Base-by-base conservation (phyloP, 2,888 invertebrate species). In the Pammene fasciana region DNA sequence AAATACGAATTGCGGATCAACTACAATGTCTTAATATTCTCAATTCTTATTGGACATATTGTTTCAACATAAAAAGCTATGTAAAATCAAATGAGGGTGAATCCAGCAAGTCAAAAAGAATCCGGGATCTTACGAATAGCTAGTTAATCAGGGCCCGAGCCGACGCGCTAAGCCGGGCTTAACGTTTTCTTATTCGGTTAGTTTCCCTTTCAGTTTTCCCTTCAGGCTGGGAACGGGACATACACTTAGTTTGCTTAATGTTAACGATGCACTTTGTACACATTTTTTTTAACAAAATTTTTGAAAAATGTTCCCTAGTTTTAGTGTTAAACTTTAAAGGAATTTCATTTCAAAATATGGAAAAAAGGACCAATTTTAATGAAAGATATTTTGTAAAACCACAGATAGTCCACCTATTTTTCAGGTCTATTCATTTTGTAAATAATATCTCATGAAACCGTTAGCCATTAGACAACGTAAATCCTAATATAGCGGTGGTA, bases 141-240 rank as follows among this genome's bases (percentile, higher is more conserved):
- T 70, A 60, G 65, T 70, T 65, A 65, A 65, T 70, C 59, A 60
- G 70, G 52, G 52, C 41, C 60, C 60, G 54, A 16, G 54, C 41
- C 38, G 67, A 45, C 45, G 46, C 16, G 54, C 65, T 70, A 70
- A 70, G 65, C 65, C 54, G 2, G 65, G 70, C 65, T 70, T 70
- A 65, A 36, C 59, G 60, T 43, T 52, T 54, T 54, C 54, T 68
- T 50, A 50, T 56, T 45, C 59, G 18, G 46, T 7, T 48, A 60
- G 59, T 70, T 65, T 65, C 46, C 54, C 41, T 70, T 59, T 48
- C 46, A 52, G 6, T 18, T 38, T 26, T 26, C 26, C 26, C 4
- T 55, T 14, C 50, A 43, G 38, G 59, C 18, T 54, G 13, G 26
- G 38, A 54, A 55, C 0, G 34, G 46, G 52, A 38, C 16, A 61